Conservation (phyloP, 2,797 vertebrate species). For the Coilia nasus region DNA sequence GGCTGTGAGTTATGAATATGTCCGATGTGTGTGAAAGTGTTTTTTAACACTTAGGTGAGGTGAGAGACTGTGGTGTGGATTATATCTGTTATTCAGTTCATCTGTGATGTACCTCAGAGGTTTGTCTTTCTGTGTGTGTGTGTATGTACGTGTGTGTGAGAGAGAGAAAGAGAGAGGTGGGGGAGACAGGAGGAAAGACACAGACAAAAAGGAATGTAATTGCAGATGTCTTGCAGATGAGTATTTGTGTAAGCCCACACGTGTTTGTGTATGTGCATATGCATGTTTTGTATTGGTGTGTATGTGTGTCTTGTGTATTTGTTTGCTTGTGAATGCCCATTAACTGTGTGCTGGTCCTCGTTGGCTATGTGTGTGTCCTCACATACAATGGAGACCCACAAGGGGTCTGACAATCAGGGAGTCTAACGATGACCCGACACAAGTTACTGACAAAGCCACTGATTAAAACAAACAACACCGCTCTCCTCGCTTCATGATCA, state of each 20-base stretch:
- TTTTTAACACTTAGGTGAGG: not conserved
- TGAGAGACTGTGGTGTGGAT: no score
- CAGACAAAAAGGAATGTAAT: no score
- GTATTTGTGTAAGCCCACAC: not conserved
- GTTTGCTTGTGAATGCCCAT: no score
- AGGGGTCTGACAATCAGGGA: not conserved
- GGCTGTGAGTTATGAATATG: not conserved
- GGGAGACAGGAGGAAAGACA: no score
- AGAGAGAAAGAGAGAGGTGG: not conserved
- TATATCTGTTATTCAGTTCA: no score
- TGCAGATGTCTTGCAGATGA: not conserved
- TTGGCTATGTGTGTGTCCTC: not conserved
- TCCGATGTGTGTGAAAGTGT: not conserved
- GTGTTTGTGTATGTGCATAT: not conserved
- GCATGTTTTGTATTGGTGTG: not conserved
- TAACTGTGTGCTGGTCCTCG: not conserved
- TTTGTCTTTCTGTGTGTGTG: no score
- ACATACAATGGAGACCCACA: not conserved
- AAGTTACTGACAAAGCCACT: conserved; percentile 40
- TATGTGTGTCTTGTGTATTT: not conserved
- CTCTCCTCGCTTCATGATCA: conserved; percentile 42
- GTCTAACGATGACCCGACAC: conserved; percentile 31
- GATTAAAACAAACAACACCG: conserved; percentile 42
- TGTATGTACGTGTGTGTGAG: not conserved
- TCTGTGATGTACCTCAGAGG: no score